Conservation (phyloP, 2,888 invertebrate species). For the Sesamia inferens region DNA sequence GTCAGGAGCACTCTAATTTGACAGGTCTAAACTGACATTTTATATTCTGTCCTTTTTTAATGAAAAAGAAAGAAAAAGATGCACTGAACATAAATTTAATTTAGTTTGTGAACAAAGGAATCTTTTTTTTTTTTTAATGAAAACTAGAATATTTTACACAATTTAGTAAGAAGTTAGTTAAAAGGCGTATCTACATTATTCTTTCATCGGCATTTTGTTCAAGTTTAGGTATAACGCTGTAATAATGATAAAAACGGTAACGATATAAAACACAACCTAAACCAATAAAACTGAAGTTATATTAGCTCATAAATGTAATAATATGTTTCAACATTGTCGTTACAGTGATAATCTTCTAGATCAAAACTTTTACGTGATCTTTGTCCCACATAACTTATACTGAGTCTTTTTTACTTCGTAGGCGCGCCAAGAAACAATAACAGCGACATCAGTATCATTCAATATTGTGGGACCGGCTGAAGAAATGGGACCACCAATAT, state of each 20-base stretch:
- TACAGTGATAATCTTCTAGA: slow-evolving; percentile 19
- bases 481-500: slow-evolving; percentile 93
- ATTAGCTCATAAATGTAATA: not conserved
- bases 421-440: slow-evolving; percentile 92
- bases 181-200: too few relatives aligned
- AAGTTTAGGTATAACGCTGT: too few relatives aligned
- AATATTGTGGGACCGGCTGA: slow-evolving; percentile 93
- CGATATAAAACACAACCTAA: not conserved
- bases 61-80: too few relatives aligned
- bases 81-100: too few relatives aligned
- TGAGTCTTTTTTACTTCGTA: slow-evolving; percentile 73
- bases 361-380: slow-evolving; percentile 17
- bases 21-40: too few relatives aligned
- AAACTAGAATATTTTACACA: too few relatives aligned
- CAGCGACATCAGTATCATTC: slow-evolving; percentile 96
- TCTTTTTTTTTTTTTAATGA: too few relatives aligned
- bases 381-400: slow-evolving; percentile 27
- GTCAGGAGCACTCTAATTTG: too few relatives aligned
- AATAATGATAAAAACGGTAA: not conserved
- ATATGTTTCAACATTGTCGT: not conserved
- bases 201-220: too few relatives aligned
- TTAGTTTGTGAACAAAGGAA: too few relatives aligned
- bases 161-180: too few relatives aligned
- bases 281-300: not conserved
- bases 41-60: too few relatives aligned